phyloP scores from a whole-genome alignment of 2,888 invertebrate species.

The Drosophila meridionalis region DNA sequence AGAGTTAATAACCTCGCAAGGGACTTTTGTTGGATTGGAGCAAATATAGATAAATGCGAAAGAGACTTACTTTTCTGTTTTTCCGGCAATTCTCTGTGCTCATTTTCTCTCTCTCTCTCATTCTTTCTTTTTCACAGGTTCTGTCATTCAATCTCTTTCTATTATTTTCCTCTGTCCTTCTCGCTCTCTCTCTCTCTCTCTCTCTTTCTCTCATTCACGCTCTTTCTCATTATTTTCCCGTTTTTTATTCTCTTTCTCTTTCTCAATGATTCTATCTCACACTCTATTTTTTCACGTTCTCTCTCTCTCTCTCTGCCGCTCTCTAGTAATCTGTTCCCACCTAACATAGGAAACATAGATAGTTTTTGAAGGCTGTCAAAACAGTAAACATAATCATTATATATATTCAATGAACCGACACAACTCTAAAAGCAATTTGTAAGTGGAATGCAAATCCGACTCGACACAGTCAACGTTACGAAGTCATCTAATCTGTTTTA shows the following conservation, averaged over 20 bases:
- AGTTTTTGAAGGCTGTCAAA: not conserved
- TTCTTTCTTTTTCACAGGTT: too few species aligned
- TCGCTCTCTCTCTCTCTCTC: not conserved
- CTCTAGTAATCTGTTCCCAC: not conserved
- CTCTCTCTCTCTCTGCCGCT: too few species aligned
- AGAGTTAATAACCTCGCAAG: not conserved
- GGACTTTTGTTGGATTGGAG: not conserved
- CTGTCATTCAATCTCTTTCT: not conserved
- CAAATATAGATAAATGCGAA: not conserved
- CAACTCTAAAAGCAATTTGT: conserved; percentile 11
- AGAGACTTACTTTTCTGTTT: too few species aligned
- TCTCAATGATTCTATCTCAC: not conserved
- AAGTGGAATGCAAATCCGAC: not conserved
- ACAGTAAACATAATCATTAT: conserved; percentile 3
- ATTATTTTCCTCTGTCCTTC: not conserved
- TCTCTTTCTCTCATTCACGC: not conserved
- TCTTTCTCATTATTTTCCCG: too few species aligned
- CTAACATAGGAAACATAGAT: not conserved
- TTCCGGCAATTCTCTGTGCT: too few species aligned
- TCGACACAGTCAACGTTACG: not conserved
- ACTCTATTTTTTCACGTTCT: not conserved
- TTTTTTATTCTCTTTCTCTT: not conserved
- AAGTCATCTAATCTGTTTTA: not conserved
- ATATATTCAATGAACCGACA: conserved; percentile 5
- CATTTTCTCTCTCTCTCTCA: not conserved